Base-by-base conservation (phyloP, 2,113 vertebrate genomes). In the Oryzias curvinotus region DNA sequence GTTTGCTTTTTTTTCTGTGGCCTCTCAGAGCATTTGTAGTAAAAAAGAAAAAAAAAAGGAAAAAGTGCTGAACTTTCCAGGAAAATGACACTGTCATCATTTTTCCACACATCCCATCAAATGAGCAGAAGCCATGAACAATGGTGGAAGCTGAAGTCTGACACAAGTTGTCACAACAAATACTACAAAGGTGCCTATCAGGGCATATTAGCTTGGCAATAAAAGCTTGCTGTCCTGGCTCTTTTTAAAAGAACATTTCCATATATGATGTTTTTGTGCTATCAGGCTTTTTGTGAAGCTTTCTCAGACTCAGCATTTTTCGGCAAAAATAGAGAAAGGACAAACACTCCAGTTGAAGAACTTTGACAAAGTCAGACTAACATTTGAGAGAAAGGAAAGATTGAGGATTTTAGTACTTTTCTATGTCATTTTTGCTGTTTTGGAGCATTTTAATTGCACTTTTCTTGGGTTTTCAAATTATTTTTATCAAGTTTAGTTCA, bases 61-160 rank as follows among this genome's bases (percentile, higher is more conserved):
- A 10, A 36, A 44, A 57, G 5, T 25, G 55, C 46, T 61, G 58
- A 61, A 16, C 18, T 61, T 23, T 61, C 36, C n/a, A 15, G 46
- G 30, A 36, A 30, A 36, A 36, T 36, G 10, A 36, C 36, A 36
- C 36, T 36, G 36, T 36, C 36, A 36, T 36, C 36, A 36, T 36
- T 36, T 36, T 36, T 36, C 36, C 36, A 36, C 36, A 36, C 3
- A 36, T 36, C 10, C 36, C 10, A 36, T 36, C 36, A 36, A 36
- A 36, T 36, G 36, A 36, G 36, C 36, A 36, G 36, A 36, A 36
- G 12, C 36, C 8, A 36, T 36, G 36, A 36, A 36, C 36, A 36
- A 36, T 36, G 36, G 36, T 36, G 36, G 36, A 10, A 36, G 36
- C 36, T 36, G 36, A 36, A 36, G 36, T 36, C 36, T 36, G 36